A percentile compares a stretch with the other conserved stretches of the same genome.
phyloP scores from a whole-genome alignment of 2,888 invertebrate genomes.

The Halictus ligatus region DNA sequence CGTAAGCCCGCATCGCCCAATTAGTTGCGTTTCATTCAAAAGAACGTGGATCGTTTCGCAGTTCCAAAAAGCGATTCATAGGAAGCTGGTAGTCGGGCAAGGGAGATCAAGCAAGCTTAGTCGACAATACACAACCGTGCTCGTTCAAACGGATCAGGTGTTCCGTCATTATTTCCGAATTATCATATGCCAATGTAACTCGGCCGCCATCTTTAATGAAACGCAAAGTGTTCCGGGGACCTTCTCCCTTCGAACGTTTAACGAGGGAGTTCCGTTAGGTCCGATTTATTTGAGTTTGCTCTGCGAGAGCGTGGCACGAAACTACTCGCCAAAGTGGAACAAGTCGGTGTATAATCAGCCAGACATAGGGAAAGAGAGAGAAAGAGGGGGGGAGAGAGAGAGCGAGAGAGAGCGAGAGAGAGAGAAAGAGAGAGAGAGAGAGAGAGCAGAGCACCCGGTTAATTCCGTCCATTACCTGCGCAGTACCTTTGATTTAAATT shows the following conservation, averaged over 20 bases:
- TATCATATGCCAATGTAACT: conserved; percentile 2
- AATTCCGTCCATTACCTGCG: conserved; percentile 9
- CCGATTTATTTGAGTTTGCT: conserved; percentile 6
- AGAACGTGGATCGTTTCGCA: background rate
- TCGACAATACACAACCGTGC: background rate
- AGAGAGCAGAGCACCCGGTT: background rate
- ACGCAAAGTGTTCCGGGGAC: background rate
- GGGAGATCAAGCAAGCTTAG: background rate
- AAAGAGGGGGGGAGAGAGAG: too few relatives aligned
- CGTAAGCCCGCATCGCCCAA: conserved; percentile 24
- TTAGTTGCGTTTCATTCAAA: conserved; percentile 34
- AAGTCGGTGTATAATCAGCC: conserved; percentile 28
- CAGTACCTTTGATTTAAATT: background rate
- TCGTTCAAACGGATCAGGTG: conserved; percentile 11
- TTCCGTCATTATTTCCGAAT: conserved; percentile 19
- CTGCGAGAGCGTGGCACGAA: background rate
- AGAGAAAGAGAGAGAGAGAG: too few relatives aligned
- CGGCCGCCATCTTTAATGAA: background rate
- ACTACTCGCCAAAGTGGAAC: conserved; percentile 28
- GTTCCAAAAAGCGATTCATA: background rate
- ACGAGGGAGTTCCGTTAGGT: background rate
- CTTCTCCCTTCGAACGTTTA: background rate
- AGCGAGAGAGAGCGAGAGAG: background rate
- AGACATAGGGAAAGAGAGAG: background rate
- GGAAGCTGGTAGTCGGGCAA: background rate